Percentiles rank a stretch among this genome's conserved stretches.
Evolutionary conservation across 92 coral and sea anemone genomes (phyloP).

Genomic region (Ricordea florida): DNA sequence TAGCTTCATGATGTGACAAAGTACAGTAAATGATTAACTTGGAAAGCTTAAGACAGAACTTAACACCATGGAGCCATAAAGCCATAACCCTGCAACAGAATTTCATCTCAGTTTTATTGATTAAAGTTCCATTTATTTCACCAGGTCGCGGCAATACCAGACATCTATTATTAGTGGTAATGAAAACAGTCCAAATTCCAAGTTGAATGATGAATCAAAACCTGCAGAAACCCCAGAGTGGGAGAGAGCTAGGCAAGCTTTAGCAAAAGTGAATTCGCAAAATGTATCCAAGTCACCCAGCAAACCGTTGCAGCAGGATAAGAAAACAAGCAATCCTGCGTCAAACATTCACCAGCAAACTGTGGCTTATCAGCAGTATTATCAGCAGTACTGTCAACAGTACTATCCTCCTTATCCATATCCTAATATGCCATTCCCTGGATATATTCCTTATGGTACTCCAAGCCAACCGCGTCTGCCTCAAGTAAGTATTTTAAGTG

Average conservation of each 20-base stretch:
- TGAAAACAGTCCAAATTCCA: constrained; percentile 35
- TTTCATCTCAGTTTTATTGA: no score
- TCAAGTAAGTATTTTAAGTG: constrained; percentile 30
- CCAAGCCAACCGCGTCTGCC: constrained; percentile 17
- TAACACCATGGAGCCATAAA: no score
- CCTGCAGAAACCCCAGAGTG: constrained; percentile 87
- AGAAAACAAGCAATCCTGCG: constrained; percentile 19
- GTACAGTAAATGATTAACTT: no score
- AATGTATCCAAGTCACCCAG: constrained; percentile 42
- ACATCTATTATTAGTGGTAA: constrained; percentile 44
- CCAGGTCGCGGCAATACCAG: constrained; percentile 88
- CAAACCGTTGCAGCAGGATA: constrained; percentile 31
- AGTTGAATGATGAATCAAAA: constrained; percentile 41
- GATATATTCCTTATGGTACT: constrained; percentile 46
- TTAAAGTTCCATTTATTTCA: neutral
- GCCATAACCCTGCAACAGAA: no score
- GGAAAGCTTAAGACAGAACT: no score
- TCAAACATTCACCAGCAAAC: constrained; percentile 18
- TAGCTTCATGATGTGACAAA: no score
- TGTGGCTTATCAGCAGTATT: constrained; percentile 72
- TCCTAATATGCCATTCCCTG: constrained; percentile 46
- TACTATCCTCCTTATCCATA: constrained; percentile 44
- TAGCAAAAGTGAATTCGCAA: constrained; percentile 81
- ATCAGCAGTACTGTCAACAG: constrained; percentile 64
- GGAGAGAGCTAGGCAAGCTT: constrained; percentile 98